phyloP scores from a whole-genome alignment of 2,888 invertebrate species.

The Taenaris catops region DNA sequence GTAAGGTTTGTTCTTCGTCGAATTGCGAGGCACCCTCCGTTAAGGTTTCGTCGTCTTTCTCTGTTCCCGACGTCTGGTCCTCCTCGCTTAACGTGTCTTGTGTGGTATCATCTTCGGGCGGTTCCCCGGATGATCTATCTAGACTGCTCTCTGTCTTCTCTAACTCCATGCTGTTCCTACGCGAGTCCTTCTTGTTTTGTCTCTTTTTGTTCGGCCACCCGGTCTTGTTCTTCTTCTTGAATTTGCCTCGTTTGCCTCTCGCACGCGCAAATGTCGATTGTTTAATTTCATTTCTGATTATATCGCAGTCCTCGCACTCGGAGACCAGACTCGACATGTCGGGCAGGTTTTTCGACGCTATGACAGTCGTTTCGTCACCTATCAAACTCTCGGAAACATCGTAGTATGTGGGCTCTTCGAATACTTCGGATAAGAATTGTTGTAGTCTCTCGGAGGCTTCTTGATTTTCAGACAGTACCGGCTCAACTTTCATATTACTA shows the following conservation, averaged over 20 bases:
- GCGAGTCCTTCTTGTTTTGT: conserved; percentile 47
- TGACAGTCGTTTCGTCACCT: conserved; percentile 49
- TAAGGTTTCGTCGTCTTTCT: conserved; percentile 34
- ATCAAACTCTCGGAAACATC: conserved; percentile 68
- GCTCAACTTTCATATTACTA: conserved; percentile 48
- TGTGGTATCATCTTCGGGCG: conserved; percentile 50
- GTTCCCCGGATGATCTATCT: conserved; percentile 53
- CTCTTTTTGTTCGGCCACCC: conserved; percentile 87
- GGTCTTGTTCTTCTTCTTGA: conserved; percentile 87
- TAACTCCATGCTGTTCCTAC: conserved; percentile 45
- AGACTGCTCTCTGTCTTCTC: conserved; percentile 44
- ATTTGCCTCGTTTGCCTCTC: conserved; percentile 65
- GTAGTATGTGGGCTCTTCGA: conserved; percentile 63
- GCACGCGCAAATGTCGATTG: conserved; percentile 38
- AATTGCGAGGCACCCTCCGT: conserved; percentile 30
- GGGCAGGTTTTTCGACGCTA: conserved; percentile 52
- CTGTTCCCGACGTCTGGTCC: conserved; percentile 42
- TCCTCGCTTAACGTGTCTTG: conserved; percentile 53
- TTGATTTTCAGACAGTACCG: conserved; percentile 45
- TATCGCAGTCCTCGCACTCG: conserved; percentile 62
- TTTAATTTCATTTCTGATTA: conserved; percentile 57
- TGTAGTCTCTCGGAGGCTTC: conserved; percentile 60
- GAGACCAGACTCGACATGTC: conserved; percentile 67
- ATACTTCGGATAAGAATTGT: conserved; percentile 64
- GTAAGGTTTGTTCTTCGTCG: conserved; percentile 16